phyloP scores from a whole-genome alignment of 2,797 vertebrate genomes.

The Danio choprae region DNA sequence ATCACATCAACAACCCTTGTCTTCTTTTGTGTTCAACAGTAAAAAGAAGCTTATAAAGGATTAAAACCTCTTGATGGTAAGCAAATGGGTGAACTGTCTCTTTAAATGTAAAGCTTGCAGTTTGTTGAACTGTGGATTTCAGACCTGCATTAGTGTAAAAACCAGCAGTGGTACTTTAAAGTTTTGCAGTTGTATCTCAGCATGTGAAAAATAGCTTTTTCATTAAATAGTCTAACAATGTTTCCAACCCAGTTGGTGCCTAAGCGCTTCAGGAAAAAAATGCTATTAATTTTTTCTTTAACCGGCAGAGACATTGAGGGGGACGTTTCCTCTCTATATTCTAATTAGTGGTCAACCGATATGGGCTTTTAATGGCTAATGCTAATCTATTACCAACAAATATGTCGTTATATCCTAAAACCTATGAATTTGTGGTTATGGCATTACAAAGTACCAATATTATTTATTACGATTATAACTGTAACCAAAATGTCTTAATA shows the following conservation, averaged over 20 bases:
- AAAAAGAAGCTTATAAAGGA: too few species aligned
- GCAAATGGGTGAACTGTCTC: too few species aligned
- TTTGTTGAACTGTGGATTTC: neutral
- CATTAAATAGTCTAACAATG: neutral
- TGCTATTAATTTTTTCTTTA: neutral
- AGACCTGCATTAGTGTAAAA: neutral
- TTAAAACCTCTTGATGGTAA: too few species aligned
- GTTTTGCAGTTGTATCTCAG: neutral
- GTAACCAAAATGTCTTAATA: neutral
- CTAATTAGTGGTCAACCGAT: constrained; percentile 11
- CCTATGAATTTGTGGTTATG: neutral
- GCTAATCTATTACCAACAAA: neutral
- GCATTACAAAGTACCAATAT: constrained; percentile 2
- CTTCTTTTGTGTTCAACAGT: too few species aligned
- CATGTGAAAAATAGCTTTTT: neutral
- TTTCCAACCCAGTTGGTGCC: neutral
- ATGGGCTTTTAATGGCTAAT: constrained; percentile 1
- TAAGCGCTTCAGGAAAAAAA: neutral
- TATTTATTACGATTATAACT: neutral
- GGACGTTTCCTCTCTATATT: neutral
- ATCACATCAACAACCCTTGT: too few species aligned
- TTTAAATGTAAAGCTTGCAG: constrained; percentile 13
- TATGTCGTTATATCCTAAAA: constrained; percentile 4
- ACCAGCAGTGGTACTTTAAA: neutral
- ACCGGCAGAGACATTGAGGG: neutral